These are phyloP conservation scores for Orchestes rusci DNA, from an alignment of 2,888 invertebrate species.

Conservation along the genomic window DNA sequence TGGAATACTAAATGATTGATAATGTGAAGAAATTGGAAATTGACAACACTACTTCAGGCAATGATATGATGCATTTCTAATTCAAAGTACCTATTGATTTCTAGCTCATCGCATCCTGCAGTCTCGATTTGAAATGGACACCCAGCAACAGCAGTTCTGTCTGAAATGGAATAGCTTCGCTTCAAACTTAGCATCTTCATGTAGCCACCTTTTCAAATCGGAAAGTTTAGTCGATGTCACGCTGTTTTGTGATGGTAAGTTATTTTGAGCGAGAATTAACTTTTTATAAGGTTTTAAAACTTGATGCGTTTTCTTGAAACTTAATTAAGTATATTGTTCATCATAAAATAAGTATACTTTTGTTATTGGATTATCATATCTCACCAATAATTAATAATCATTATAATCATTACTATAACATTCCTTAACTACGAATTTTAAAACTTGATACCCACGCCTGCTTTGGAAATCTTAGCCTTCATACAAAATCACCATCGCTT, in stretches of 20 bases:
- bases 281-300: too few relatives aligned
- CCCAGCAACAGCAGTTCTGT: conserved; percentile 86
- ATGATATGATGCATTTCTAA: too few relatives aligned
- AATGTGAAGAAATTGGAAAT: too few relatives aligned
- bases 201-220: conserved; percentile 88
- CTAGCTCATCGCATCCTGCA: conserved; percentile 56
- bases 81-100: conserved; percentile 34
- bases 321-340: too few relatives aligned
- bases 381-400: too few relatives aligned
- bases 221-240: conserved; percentile 90
- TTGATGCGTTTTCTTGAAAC: conserved; percentile 9
- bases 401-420: too few relatives aligned
- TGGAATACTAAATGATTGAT: too few relatives aligned
- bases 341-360: too few relatives aligned
- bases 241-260: conserved; percentile 86
- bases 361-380: conserved; percentile 6
- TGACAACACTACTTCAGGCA: too few relatives aligned
- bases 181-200: conserved; percentile 85
- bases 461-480: not conserved
- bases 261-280: not conserved
- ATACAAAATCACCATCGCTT: not conserved
- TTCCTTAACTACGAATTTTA: too few relatives aligned
- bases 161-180: conserved; percentile 95
- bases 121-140: conserved; percentile 79
- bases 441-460: not conserved